Base-by-base conservation (phyloP, 2,888 invertebrate genomes). In the Abrostola triplasia region DNA sequence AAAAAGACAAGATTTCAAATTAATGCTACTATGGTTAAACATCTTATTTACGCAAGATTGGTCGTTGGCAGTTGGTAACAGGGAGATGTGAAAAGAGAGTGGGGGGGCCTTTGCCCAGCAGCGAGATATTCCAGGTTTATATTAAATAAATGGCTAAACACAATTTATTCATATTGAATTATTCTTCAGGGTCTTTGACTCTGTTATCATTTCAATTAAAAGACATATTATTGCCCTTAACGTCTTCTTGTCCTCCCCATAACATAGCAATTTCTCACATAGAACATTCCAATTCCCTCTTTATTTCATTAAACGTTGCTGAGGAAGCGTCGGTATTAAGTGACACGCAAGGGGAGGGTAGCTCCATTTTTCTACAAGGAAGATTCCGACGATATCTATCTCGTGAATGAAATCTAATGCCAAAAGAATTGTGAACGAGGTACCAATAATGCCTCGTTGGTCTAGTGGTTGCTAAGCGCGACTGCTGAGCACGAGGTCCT, bases 241-340 rank as follows among this genome's bases (percentile, higher is more conserved):
- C 44, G 44, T 13, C 24, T 24, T 44, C 10, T 24, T 24, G 12
- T 41, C 40, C n/a, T 0, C 10, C 6, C 24, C 44, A 47, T 47
- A 9, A 1, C 10, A 24, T 37, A 2, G 24, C 55, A 55, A 47
- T 55, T 37, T 41, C 10, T 12, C 12, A 9, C 6, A 59, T 54
- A 41, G 41, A 35, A 63, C 41, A 44, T 40, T 52, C 47, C 57
- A 50, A 69, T 35, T 44, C 36, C n/a, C 42, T 55, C 40, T 44
- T 53, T 70, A 64, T 69, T 70, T 64, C 51, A 64, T 70, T 70
- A 64, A 52, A n/a, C 51, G 40, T 12, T 13, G 51, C 55, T 13
- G 4, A 12, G 42, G 64, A 64, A 59, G 58, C 54, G 36, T 42
- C 11, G 47, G 53, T 61, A 40, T 56, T 40, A 67, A 36, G 36